Conservation (phyloP, 1,140 invertebrate genomes). For the Nylanderia fulva region DNA sequence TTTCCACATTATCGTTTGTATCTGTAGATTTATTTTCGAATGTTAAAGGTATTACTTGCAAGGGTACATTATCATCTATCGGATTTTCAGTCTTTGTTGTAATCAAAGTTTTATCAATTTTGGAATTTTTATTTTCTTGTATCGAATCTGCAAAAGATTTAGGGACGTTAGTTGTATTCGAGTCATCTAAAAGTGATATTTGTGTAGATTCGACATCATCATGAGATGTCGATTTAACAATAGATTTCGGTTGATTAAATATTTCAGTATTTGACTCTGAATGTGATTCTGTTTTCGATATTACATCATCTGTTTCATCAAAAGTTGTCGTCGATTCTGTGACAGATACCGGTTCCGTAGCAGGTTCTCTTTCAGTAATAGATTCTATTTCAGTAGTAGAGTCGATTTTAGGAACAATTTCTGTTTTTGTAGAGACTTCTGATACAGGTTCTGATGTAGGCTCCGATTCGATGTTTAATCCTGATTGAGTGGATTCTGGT, state of each 20-base stretch:
- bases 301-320: constrained; percentile 6
- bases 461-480: constrained; percentile 68
- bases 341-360: constrained; percentile 72
- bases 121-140: constrained; percentile 4
- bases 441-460: constrained; percentile 72
- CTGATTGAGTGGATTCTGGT: constrained; percentile 57
- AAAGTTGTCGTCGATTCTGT: constrained; percentile 65
- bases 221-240: not conserved
- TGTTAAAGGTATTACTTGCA: constrained; percentile 68
- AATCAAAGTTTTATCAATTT: constrained; percentile 1
- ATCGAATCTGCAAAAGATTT: constrained; percentile 14
- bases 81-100: constrained; percentile 18
- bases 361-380: constrained; percentile 71
- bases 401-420: constrained; percentile 70
- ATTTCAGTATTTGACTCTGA: constrained; percentile 30
- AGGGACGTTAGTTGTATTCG: not conserved
- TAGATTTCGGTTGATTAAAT: not conserved
- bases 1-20: not conserved
- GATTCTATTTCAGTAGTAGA: constrained; percentile 72
- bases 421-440: constrained; percentile 61
- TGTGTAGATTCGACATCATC: constrained; percentile 22
- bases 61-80: constrained; percentile 7
- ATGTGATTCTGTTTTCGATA: constrained; percentile 8
- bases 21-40: not conserved
- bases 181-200: not conserved